phyloP scores from a whole-genome alignment of 2,113 vertebrate genomes.

The Anolis sagrei region DNA sequence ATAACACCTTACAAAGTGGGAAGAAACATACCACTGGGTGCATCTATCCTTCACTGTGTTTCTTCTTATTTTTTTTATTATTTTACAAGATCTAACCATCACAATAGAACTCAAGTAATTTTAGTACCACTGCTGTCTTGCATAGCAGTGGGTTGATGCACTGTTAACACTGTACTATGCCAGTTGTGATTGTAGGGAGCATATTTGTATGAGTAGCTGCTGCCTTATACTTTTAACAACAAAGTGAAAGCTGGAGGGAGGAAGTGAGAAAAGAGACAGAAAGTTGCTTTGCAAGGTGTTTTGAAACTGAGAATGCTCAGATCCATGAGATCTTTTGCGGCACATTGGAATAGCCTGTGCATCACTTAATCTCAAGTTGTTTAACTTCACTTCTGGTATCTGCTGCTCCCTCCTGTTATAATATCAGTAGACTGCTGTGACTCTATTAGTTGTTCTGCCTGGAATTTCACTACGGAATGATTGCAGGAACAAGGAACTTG shows the following conservation, averaged over 20 bases:
- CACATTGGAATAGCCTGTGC: slow-evolving; percentile 33
- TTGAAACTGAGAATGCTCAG: slow-evolving; percentile 37
- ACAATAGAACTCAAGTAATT: neutral
- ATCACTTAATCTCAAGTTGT: slow-evolving; percentile 57
- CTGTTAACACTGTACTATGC: neutral
- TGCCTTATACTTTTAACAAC: slow-evolving; percentile 27
- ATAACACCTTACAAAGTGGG: neutral
- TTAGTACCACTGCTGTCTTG: slow-evolving; percentile 36
- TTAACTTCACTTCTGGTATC: slow-evolving; percentile 60
- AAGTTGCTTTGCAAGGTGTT: slow-evolving; percentile 22
- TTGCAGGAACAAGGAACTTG: slow-evolving; percentile 55
- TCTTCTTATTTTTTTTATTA: neutral
- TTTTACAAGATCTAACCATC: neutral
- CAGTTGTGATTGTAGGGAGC: slow-evolving; percentile 15
- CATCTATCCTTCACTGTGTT: neutral
- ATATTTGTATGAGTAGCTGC: slow-evolving; percentile 7
- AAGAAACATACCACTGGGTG: slow-evolving; percentile 2
- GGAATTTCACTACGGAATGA: slow-evolving; percentile 61
- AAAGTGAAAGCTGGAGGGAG: slow-evolving; percentile 5
- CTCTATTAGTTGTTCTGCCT: slow-evolving; percentile 61
- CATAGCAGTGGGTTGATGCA: slow-evolving; percentile 25
- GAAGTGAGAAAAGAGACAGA: neutral
- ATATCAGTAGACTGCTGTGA: slow-evolving; percentile 59
- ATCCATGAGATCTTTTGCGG: slow-evolving; percentile 40
- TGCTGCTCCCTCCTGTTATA: slow-evolving; percentile 49